Base-by-base conservation (phyloP, 2,888 invertebrate species). In the Nephrotoma flavescens region DNA sequence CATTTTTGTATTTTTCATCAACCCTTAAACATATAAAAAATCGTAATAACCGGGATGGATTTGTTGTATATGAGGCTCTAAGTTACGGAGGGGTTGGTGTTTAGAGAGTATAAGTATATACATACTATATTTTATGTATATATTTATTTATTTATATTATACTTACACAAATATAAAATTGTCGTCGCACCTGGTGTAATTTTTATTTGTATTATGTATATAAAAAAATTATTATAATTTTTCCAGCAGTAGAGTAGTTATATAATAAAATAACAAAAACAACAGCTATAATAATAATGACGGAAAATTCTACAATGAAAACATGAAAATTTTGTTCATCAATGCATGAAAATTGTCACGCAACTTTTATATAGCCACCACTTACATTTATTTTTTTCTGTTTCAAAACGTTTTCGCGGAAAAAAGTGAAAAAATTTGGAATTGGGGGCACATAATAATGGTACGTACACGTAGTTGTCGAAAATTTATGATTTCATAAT, bases 261-360 rank as follows among this genome's bases (percentile, higher is more conserved):
- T 71, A 57, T 31, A 71, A 31, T 6, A 19, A 57, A 19, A 57
- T 57, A 57, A 19, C 47, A 57, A 71, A 71, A 71, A 71, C 71
- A 71, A 71, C 71, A 71, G 19, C 31, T 12, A 47, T 47, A 47
- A 47, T 71, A 71, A 71, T 71, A 71, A 71, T 71, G 15, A 71
- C 31, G 71, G 31, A 71, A 71, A 71, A 4, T 71, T 71, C 71
- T 84, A 84, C 7, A 84, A n/a, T 42, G 15, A 42, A 41, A 84
- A 84, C 84, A 84, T 84, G 84, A 84, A 84, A 84, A 84, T 84
- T 84, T n/a, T 84, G 84, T 84, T 84, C 84, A n/a, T 84, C 84
- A 84, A 84, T 84, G 84, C 42, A 42, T 84, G 84, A 31, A 84
- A 84, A 42, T 42, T 84, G 84, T 84, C 84, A 84, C 84, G 84